Evolutionary conservation across 2,113 vertebrate species (phyloP).

Genomic region (Hucho hucho): DNA sequence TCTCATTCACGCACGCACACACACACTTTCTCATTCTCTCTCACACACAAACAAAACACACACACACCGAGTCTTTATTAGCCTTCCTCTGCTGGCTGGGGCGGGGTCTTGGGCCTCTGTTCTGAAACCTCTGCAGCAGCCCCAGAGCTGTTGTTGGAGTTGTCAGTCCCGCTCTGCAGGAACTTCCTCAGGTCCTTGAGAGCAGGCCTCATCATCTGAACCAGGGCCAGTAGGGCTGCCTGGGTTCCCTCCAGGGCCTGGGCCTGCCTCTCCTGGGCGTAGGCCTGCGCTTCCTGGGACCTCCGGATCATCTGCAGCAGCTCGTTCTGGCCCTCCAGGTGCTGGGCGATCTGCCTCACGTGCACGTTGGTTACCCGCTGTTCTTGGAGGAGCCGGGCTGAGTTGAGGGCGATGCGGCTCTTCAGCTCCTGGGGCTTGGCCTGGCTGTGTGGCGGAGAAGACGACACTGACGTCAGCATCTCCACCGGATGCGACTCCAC

Average conservation of each 20-base stretch:
- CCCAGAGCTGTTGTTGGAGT: constrained; percentile 57
- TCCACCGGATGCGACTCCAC: constrained; percentile 81
- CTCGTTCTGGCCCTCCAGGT: constrained; percentile 94
- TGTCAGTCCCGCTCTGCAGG: constrained; percentile 79
- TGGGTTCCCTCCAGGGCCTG: constrained; percentile 95
- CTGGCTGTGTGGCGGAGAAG: constrained; percentile 72
- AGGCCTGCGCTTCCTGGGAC: constrained; percentile 92
- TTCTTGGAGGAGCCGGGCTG: constrained; percentile 92
- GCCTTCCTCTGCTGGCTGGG: constrained; percentile 49
- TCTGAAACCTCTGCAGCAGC: constrained; percentile 19
- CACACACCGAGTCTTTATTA: constrained; percentile 43
- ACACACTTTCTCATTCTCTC: constrained; percentile 2
- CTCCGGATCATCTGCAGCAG: constrained; percentile 92
- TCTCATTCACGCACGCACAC: constrained; percentile 16
- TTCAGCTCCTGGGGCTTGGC: constrained; percentile 93
- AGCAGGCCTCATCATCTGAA: constrained; percentile 91
- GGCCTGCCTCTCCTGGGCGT: constrained; percentile 92
- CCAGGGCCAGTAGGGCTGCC: constrained; percentile 87
- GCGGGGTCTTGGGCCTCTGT: constrained; percentile 42
- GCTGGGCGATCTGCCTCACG: constrained; percentile 92
- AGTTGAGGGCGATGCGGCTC: constrained; percentile 94
- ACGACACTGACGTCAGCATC: constrained; percentile 73
- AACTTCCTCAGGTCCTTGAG: constrained; percentile 93
- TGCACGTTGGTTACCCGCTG: constrained; percentile 94
- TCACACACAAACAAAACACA: constrained; percentile 26